A percentile compares a stretch with the other conserved stretches of the same genome.
phyloP scores from a whole-genome alignment of 2,888 invertebrate genomes.

The Synanthedon formicaeformis region DNA sequence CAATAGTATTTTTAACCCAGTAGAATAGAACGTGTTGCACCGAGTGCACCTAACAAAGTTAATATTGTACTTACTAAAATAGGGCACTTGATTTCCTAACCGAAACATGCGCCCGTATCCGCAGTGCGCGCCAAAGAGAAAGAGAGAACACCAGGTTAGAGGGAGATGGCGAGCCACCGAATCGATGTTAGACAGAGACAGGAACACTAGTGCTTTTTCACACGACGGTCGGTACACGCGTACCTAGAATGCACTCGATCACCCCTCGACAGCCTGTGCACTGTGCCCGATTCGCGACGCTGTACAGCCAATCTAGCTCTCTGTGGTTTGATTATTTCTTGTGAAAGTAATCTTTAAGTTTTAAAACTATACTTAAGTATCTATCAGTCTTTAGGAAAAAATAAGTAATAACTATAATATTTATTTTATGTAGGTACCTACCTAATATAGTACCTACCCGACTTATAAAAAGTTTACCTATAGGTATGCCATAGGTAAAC shows the following conservation, averaged over 20 bases:
- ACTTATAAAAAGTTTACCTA: no score
- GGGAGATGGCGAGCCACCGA: slow-evolving; percentile 37
- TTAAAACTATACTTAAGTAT: no score
- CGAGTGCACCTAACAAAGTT: slow-evolving; percentile 12
- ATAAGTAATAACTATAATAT: no score
- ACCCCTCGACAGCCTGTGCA: not conserved
- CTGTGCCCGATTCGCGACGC: slow-evolving; percentile 2
- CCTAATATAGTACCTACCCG: no score
- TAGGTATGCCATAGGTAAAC: no score
- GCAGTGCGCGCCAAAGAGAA: slow-evolving; percentile 36
- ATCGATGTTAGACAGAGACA: slow-evolving; percentile 44
- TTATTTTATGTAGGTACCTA: no score
- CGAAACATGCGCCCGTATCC: slow-evolving; percentile 25
- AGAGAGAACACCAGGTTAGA: slow-evolving; percentile 32
- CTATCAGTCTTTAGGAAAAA: no score
- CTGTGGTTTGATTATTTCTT: no score
- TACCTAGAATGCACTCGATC: slow-evolving; percentile 43
- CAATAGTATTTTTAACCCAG: slow-evolving; percentile 15
- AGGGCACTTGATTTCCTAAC: slow-evolving; percentile 27
- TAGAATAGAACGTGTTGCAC: slow-evolving; percentile 5
- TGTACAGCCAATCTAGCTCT: no score
- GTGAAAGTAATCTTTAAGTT: no score
- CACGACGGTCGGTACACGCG: slow-evolving; percentile 37
- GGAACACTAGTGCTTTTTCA: slow-evolving; percentile 21
- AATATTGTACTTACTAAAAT: slow-evolving; percentile 24